These are phyloP conservation scores for Drosophila chauvacae DNA, from an alignment of 1,140 invertebrate genomes.

Conservation along the genomic window DNA sequence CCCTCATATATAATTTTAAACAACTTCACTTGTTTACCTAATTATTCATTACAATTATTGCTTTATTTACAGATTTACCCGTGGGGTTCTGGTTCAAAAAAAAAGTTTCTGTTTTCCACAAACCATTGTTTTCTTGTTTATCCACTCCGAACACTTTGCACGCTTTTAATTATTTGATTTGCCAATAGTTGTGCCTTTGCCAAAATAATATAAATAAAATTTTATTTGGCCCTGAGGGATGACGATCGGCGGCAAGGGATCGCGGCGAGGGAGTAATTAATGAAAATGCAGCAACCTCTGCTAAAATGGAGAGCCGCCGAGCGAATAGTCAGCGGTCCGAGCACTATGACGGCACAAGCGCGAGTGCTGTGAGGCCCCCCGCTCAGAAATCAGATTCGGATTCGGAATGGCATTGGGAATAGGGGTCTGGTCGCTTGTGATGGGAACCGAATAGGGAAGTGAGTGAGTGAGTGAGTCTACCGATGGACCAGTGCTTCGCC, in stretches of 20 bases:
- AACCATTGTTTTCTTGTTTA: neutral
- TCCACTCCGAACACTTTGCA: neutral
- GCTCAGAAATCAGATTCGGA: constrained; percentile 20
- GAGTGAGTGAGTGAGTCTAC: constrained; percentile 5
- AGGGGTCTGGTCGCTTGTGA: constrained; percentile 1
- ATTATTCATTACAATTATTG: neutral
- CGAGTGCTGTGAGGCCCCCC: constrained; percentile 16
- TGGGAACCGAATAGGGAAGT: constrained; percentile 22
- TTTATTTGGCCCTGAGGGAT: constrained; percentile 10
- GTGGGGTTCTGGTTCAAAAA: constrained; percentile 1
- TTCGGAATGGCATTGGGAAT: constrained; percentile 18
- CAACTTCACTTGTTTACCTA: neutral
- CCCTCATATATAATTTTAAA: neutral
- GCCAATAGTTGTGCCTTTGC: constrained; percentile 12
- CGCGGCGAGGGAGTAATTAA: constrained; percentile 11
- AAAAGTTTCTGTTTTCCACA: neutral
- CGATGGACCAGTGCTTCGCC: constrained; percentile 13
- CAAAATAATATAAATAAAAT: constrained; percentile 35
- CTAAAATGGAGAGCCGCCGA: constrained; percentile 1
- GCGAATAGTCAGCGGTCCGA: constrained; percentile 26
- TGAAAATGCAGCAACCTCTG: constrained; percentile 21
- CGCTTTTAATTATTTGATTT: neutral
- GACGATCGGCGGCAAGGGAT: neutral
- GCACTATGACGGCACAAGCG: constrained; percentile 14
- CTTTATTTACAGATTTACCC: neutral